These are phyloP conservation scores for Etheostoma nigrum DNA, from an alignment of 2,797 vertebrate species.

Conservation along the genomic window DNA sequence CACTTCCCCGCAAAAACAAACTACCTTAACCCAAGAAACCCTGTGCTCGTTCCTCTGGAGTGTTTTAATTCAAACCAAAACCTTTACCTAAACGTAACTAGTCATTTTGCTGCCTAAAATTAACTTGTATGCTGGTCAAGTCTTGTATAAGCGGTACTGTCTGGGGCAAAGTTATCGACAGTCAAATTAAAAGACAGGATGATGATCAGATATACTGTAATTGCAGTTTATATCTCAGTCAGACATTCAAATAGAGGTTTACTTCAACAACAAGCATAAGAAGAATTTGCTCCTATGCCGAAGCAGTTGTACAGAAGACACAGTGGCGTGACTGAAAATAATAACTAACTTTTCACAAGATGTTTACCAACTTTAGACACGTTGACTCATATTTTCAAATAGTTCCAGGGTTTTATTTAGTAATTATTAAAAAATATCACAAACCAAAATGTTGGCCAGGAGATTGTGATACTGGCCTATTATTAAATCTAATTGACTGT, in stretches of 20 bases:
- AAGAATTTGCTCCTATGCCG: neutral
- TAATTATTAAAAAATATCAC: neutral
- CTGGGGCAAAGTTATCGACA: slow-evolving; percentile 17
- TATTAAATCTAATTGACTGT: neutral
- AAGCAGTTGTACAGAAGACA: slow-evolving; percentile 3
- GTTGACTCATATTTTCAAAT: too few species aligned
- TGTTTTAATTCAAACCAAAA: too few species aligned
- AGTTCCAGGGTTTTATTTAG: neutral
- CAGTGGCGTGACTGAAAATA: neutral
- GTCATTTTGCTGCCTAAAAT: too few species aligned
- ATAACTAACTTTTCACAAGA: neutral
- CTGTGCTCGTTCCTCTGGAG: too few species aligned
- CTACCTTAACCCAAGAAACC: too few species aligned
- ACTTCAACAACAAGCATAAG: neutral
- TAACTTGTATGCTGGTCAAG: slow-evolving; percentile 1
- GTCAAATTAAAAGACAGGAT: slow-evolving; percentile 20
- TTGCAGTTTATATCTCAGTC: neutral
- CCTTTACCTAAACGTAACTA: too few species aligned
- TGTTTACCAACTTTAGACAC: neutral
- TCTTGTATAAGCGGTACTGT: slow-evolving; percentile 12
- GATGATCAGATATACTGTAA: slow-evolving; percentile 15
- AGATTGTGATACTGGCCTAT: too few species aligned
- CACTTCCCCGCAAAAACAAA: too few species aligned
- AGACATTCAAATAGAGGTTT: slow-evolving; percentile 7
- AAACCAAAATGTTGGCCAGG: neutral